phyloP scores from a whole-genome alignment of 2,113 vertebrate genomes.

The Passer domesticus region DNA sequence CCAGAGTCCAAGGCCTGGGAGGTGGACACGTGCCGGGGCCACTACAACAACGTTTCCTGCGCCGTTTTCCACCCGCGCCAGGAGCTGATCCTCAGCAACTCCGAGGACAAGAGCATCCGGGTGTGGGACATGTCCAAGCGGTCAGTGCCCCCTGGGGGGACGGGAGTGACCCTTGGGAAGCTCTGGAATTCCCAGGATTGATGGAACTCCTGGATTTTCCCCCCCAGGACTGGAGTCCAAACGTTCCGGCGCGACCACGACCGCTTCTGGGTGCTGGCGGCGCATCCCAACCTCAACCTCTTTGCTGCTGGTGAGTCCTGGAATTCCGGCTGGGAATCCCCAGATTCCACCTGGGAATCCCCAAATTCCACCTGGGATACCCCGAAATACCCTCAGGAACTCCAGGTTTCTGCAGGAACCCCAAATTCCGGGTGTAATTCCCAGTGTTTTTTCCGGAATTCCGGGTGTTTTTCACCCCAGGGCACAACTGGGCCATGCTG shows the following conservation, averaged over 20 bases:
- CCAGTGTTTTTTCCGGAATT: neutral
- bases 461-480: too few relatives aligned
- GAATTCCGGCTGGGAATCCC: too few relatives aligned
- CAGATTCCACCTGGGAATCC: neutral
- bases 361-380: neutral
- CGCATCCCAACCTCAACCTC: conserved; percentile 96
- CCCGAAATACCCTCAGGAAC: too few relatives aligned
- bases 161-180: neutral
- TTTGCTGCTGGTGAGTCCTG: conserved; percentile 87
- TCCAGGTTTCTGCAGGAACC: too few relatives aligned
- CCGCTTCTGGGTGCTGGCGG: conserved; percentile 95
- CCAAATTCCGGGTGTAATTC: too few relatives aligned
- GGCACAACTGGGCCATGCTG: neutral
- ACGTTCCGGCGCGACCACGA: conserved; percentile 96
- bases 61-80: conserved; percentile 95
- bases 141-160: conserved; percentile 17
- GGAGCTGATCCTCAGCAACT: conserved; percentile 97
- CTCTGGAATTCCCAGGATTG: rapidly evolving
- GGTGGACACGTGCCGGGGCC: conserved; percentile 94
- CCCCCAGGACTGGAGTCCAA: conserved; percentile 82
- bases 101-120: conserved; percentile 96
- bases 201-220: rapidly evolving
- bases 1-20: conserved; percentile 97
- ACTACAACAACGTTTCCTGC: conserved; percentile 98
- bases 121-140: conserved; percentile 98